Evolutionary conservation across 2,113 vertebrate genomes (phyloP).

Genomic region (Turnix velox): DNA sequence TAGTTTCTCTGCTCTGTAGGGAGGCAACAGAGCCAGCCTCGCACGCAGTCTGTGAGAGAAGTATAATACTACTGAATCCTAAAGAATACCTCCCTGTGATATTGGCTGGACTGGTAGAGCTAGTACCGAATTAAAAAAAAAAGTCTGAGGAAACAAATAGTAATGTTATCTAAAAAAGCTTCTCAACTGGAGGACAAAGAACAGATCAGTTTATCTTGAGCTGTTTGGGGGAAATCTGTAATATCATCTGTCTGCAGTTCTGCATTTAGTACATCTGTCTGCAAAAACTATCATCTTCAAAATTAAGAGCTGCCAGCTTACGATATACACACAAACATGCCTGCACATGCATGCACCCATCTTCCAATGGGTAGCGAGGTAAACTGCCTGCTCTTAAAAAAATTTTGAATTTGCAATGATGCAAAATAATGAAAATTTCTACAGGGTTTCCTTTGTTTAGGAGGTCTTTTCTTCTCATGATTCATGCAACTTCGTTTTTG

Average conservation of each 20-base stretch:
- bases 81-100: background rate
- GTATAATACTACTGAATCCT: background rate
- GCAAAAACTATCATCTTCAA: background rate
- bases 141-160: background rate
- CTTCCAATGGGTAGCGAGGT: background rate
- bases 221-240: background rate
- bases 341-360: accelerated
- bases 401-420: accelerated
- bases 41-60: background rate
- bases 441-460: background rate
- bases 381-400: background rate
- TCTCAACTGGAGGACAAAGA: background rate
- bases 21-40: background rate
- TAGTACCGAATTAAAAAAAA: background rate
- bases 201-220: background rate
- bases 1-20: constrained; percentile 12
- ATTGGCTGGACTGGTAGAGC: background rate
- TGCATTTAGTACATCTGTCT: background rate
- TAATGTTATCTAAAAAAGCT: background rate
- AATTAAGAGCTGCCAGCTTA: background rate
- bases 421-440: background rate
- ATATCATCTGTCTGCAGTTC: accelerated
- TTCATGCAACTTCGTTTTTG: background rate
- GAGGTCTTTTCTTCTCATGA: background rate
- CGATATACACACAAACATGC: accelerated